phyloP scores from a whole-genome alignment of 2,888 invertebrate species.

The Helicoverpa assulta region DNA sequence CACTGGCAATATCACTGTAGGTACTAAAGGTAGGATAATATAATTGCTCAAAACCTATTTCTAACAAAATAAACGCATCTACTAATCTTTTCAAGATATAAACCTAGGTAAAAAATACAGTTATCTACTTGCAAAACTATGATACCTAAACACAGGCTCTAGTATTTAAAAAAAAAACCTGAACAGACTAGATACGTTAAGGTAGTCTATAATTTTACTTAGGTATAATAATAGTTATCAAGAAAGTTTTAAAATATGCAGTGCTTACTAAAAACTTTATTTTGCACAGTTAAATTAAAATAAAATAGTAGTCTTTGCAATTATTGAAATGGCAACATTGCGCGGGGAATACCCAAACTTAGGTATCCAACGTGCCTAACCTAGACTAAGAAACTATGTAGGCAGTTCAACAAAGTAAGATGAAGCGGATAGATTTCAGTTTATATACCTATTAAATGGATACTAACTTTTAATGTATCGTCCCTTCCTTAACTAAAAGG shows the following conservation, averaged over 20 bases:
- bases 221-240: no score
- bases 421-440: background rate
- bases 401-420: slow-evolving; percentile 1
- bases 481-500: background rate
- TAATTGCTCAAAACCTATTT: no score
- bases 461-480: background rate
- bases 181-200: no score
- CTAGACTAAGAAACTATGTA: slow-evolving; percentile 12
- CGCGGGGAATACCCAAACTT: slow-evolving; percentile 29
- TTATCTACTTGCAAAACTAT: no score
- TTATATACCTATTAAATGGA: background rate
- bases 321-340: slow-evolving; percentile 46
- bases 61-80: no score
- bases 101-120: no score
- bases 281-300: background rate
- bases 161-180: no score
- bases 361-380: background rate
- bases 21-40: no score
- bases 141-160: no score
- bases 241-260: background rate
- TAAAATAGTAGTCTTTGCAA: background rate
- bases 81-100: no score
- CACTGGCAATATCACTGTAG: no score
- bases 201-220: no score
- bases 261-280: background rate